phyloP scores from a whole-genome alignment of 2,113 vertebrate genomes.

The Heterotis niloticus region DNA sequence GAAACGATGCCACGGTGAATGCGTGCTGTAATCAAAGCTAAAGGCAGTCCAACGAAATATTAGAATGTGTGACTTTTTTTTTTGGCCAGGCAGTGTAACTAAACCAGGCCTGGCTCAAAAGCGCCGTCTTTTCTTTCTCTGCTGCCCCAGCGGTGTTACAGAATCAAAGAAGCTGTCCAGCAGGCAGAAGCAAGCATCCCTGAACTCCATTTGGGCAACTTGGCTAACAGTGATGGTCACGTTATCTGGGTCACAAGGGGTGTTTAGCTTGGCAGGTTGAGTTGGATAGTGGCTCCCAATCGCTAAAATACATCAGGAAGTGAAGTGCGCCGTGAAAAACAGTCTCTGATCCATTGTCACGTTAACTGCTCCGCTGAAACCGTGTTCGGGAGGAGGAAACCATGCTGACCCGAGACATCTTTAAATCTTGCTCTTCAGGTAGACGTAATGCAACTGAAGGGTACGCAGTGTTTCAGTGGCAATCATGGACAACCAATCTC shows the following conservation, averaged over 20 bases:
- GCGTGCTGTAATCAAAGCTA: too few species aligned
- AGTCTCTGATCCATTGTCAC: conserved; percentile 28
- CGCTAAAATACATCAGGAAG: conserved; percentile 47
- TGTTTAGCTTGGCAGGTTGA: conserved; percentile 25
- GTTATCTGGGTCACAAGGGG: conserved; percentile 5
- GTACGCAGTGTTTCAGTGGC: background rate
- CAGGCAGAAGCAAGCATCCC: conserved; percentile 36
- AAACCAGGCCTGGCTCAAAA: conserved; percentile 28
- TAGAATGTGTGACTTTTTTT: too few species aligned
- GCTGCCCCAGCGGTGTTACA: conserved; percentile 42
- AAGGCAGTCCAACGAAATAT: too few species aligned
- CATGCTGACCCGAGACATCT: background rate
- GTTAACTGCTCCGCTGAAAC: conserved; percentile 46
- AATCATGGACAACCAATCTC: background rate
- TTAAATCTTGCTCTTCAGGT: background rate
- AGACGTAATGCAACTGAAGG: too few species aligned
- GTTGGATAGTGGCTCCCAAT: conserved; percentile 43
- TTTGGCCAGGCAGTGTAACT: too few species aligned
- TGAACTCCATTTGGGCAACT: conserved; percentile 32
- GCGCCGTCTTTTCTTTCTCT: conserved; percentile 28
- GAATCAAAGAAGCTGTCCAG: conserved; percentile 30
- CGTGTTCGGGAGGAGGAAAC: background rate
- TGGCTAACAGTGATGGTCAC: conserved; percentile 44
- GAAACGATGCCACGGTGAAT: too few species aligned
- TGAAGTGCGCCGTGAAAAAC: conserved; percentile 49